Conservation (phyloP, 2,113 vertebrate genomes). For the Cepphus grylle region DNA sequence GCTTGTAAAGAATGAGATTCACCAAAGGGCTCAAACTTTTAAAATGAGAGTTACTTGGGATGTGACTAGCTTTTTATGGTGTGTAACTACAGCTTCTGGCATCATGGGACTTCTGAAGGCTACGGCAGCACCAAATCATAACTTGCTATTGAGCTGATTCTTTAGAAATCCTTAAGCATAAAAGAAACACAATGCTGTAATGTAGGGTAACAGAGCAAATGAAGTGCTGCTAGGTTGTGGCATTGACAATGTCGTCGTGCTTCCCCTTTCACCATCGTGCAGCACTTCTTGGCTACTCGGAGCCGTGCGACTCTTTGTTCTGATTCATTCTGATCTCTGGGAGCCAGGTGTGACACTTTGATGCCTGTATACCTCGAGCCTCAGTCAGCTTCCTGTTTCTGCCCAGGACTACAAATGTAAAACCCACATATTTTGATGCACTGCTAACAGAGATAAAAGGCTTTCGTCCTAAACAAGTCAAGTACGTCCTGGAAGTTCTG, state of each 20-base stretch:
- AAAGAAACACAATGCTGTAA: accelerated
- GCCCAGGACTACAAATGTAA: neutral
- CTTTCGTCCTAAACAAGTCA: neutral
- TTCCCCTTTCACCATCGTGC: neutral
- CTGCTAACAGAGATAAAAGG: neutral
- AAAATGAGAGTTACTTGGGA: neutral
- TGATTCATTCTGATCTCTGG: neutral
- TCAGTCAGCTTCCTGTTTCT: neutral
- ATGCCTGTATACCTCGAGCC: neutral
- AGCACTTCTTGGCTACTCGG: neutral
- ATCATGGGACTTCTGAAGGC: neutral
- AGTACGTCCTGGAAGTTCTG: neutral
- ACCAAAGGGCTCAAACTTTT: neutral
- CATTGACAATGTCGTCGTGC: accelerated
- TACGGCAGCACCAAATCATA: accelerated
- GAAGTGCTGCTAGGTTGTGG: neutral
- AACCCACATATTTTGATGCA: neutral
- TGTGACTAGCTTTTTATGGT: too few species aligned
- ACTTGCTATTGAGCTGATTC: neutral
- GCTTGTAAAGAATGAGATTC: neutral
- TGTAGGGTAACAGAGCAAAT: accelerated
- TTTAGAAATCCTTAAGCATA: neutral
- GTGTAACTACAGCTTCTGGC: neutral
- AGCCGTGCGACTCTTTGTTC: neutral
- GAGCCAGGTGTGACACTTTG: neutral